Conservation (phyloP, 2,888 invertebrate genomes). For the Nymphalis polychloros region DNA sequence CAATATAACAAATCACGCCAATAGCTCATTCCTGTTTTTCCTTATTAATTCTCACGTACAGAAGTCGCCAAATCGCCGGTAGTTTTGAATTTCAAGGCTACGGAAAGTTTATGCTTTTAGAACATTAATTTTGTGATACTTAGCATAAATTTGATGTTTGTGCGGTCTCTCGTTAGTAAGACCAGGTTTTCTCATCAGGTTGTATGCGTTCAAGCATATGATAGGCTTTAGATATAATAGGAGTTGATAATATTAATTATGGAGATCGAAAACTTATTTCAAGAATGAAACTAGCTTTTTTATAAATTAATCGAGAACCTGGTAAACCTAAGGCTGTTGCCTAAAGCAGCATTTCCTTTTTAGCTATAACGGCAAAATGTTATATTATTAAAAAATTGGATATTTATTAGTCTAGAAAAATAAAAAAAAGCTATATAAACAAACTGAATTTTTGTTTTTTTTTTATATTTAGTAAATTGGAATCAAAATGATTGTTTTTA, state of each 20-base stretch:
- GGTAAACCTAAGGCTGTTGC: no score
- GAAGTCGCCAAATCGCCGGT: neutral
- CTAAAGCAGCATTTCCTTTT: no score
- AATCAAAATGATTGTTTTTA: neutral
- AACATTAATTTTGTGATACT: conserved; percentile 6
- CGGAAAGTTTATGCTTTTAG: conserved; percentile 1
- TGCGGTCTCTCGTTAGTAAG: neutral
- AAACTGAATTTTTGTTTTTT: no score
- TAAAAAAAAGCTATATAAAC: no score
- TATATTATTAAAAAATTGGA: no score
- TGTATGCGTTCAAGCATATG: conserved; percentile 7
- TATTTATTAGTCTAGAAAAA: no score
- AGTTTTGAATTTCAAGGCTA: conserved; percentile 2
- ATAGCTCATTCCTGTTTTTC: neutral
- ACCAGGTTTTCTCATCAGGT: conserved; percentile 20
- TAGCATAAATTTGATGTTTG: neutral
- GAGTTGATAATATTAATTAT: neutral
- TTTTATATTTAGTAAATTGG: no score
- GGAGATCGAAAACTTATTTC: neutral
- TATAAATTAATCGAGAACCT: no score
- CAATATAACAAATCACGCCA: neutral
- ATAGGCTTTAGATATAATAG: neutral
- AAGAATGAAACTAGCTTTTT: neutral
- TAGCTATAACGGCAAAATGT: no score
- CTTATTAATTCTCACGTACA: neutral